Evolutionary conservation across 2,888 invertebrate genomes (phyloP), one percentile per base, ranked within the genome.

Genomic region (Brachyptera putata): DNA sequence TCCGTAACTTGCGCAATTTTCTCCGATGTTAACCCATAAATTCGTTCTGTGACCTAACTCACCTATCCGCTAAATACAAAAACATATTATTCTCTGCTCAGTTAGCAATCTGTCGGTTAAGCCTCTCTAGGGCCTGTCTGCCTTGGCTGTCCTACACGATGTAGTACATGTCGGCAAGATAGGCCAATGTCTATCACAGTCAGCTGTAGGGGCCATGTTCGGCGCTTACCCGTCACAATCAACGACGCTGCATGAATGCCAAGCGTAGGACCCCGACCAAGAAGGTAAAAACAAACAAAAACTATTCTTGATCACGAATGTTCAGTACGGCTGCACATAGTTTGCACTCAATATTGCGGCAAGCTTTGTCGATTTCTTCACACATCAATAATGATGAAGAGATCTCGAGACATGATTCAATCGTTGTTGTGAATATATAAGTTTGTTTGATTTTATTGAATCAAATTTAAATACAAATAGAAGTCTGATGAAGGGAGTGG

Each of bases 381-480:
- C 46, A 46, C 46, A 46, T 46, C 46, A 46, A 46, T 46, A 46
- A 46, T 24, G 11, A 30, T 30, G 30, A 30, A 41, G 18, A 41
- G 41, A 14, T 41, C 41, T 41, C 41, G 21, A 18, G 41, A 7
- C n/a, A 14, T 7, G 41, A 5, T 41, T 16, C 41, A 41, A 41
- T 41, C 7, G 21, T 41, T n/a, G n/a, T n/a, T n/a, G n/a, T n/a
- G n/a, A n/a, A n/a, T n/a, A n/a, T n/a, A n/a, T n/a, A n/a, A n/a
- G n/a, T n/a, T n/a, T n/a, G n/a, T n/a, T n/a, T n/a, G n/a, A n/a
- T n/a, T n/a, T n/a, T n/a, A n/a, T n/a, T n/a, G n/a, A n/a, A n/a
- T n/a, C n/a, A n/a, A n/a, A n/a, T n/a, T n/a, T n/a, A n/a, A n/a
- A n/a, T n/a, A n/a, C n/a, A n/a, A n/a, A n/a, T n/a, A n/a, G n/a